phyloP scores from a whole-genome alignment of 2,113 vertebrate genomes.

The Corvus cornix region DNA sequence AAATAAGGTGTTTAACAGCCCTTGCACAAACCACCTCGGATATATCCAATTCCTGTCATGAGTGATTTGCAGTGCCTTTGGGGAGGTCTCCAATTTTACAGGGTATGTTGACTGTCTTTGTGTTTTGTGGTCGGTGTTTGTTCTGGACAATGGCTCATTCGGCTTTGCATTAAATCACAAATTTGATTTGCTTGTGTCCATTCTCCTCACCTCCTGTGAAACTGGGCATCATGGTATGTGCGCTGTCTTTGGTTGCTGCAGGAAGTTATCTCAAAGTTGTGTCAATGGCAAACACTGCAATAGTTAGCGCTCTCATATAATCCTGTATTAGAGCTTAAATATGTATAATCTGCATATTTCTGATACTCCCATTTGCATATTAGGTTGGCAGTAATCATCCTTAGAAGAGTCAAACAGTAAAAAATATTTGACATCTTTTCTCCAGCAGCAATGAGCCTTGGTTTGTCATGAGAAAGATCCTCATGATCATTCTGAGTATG shows the following conservation, averaged over 20 bases:
- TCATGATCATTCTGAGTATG: neutral
- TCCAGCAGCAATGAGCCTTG: neutral
- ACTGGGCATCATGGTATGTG: neutral
- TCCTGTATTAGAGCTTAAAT: neutral
- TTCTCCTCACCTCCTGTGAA: neutral
- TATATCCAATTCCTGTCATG: neutral
- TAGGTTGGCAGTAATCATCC: neutral
- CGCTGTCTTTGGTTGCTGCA: neutral
- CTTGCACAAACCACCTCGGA: neutral
- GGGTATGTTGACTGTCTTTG: neutral
- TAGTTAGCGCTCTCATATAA: neutral
- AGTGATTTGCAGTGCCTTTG: neutral
- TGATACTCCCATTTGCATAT: neutral
- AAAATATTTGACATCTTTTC: neutral
- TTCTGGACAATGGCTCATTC: neutral
- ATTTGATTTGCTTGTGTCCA: neutral
- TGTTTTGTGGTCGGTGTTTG: neutral
- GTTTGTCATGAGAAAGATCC: neutral
- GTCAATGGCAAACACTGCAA: neutral
- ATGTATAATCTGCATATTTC: neutral
- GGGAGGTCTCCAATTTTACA: neutral
- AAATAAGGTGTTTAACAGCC: neutral
- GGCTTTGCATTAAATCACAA: neutral
- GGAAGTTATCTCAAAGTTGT: neutral
- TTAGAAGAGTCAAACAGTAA: neutral